A percentile compares a stretch with the other conserved stretches of the same genome.
These are phyloP conservation scores for Columba janthina DNA, from an alignment of 2,113 vertebrate species.

Conservation along the genomic window DNA sequence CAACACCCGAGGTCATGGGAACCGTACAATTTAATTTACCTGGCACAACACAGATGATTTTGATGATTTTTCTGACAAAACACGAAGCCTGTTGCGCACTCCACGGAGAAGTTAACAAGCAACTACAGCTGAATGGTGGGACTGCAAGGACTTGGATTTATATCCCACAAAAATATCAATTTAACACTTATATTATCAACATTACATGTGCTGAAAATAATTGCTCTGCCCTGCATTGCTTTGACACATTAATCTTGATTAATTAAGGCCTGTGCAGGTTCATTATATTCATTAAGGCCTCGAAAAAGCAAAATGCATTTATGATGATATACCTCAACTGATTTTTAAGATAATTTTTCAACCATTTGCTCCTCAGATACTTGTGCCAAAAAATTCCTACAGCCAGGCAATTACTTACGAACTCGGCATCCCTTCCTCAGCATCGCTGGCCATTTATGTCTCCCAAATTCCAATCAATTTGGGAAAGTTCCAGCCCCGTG, in stretches of 20 bases:
- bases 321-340: background rate
- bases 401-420: background rate
- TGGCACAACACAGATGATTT: background rate
- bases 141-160: background rate
- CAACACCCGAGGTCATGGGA: background rate
- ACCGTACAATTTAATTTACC: background rate
- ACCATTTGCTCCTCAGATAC: background rate
- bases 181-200: background rate
- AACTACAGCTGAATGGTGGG: background rate
- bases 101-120: background rate
- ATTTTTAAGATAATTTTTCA: background rate
- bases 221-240: background rate
- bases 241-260: background rate
- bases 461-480: background rate
- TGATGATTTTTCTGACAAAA: background rate
- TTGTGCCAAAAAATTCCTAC: slow-evolving; percentile 9
- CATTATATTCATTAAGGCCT: slow-evolving; percentile 50
- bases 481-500: background rate
- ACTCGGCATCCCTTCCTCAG: background rate
- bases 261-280: slow-evolving; percentile 30
- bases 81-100: background rate
- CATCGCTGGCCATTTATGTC: background rate
- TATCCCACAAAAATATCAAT: background rate
- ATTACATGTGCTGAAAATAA: background rate
- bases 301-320: background rate